Evolutionary conservation across 2,888 invertebrate species (phyloP).

Genomic region (Heliothis peltigera): DNA sequence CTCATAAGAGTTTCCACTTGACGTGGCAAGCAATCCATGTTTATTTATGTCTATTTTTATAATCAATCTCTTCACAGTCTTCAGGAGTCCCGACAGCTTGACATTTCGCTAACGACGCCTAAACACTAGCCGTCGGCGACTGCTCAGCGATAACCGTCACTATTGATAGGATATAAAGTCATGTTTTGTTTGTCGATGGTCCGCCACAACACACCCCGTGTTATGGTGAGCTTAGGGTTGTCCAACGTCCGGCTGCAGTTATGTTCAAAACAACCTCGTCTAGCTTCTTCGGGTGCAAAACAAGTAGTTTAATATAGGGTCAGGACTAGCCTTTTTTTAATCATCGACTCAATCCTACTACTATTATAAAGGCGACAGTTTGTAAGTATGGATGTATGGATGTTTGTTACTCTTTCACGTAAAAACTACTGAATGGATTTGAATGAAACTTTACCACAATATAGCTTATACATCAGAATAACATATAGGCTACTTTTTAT

Average conservation of each 20-base stretch:
- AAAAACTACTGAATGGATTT: too few species aligned
- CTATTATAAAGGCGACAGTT: too few species aligned
- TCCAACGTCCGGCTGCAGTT: slow-evolving; percentile 12
- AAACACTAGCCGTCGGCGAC: slow-evolving; percentile 39
- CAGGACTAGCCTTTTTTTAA: too few species aligned
- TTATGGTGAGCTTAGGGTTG: slow-evolving; percentile 33
- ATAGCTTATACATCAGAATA: too few species aligned
- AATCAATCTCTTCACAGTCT: slow-evolving; percentile 69
- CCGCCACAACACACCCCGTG: slow-evolving; percentile 13
- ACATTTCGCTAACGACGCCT: slow-evolving; percentile 72
- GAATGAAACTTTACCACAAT: too few species aligned
- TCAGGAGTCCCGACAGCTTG: slow-evolving; percentile 68
- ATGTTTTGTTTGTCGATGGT: slow-evolving; percentile 28
- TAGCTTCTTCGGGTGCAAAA: slow-evolving; percentile 2
- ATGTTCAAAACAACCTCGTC: slow-evolving; percentile 23
- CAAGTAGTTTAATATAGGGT: background rate
- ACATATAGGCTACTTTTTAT: too few species aligned
- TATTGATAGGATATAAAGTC: slow-evolving; percentile 42
- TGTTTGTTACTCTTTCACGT: too few species aligned
- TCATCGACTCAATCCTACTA: too few species aligned
- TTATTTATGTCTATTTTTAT: slow-evolving; percentile 57
- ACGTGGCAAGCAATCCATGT: slow-evolving; percentile 35
- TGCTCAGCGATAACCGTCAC: slow-evolving; percentile 30
- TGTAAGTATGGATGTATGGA: too few species aligned
- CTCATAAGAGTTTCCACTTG: slow-evolving; percentile 35